Base-by-base conservation (phyloP, 2,888 invertebrate species). In the Pristionchus fissidentatus region DNA sequence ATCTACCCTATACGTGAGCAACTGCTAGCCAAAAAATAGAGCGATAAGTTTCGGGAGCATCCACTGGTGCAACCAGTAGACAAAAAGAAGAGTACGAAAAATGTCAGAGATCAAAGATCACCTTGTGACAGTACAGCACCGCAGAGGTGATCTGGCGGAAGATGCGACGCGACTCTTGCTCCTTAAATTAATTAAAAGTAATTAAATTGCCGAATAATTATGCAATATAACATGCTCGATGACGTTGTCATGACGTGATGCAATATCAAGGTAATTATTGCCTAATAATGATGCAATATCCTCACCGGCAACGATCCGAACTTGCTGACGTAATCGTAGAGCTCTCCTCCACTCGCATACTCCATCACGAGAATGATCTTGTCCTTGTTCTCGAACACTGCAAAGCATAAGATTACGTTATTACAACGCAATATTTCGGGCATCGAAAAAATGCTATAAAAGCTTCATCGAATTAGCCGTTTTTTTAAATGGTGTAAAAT, bases 301-400 rank as follows among this genome's bases (percentile, higher is more conserved):
- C n/a, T 4, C 15, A 60, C 70, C 70, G 38, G 70, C 0, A 70
- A 41, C 46, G 83, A 83, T 52, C 83, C 83, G 13, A 46, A 41
- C 73, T 73, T 88, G 92, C 96, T 96, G 41, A 98, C 95, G 94
- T 97, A 98, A 94, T 98, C 98, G 93, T 98, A 99, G 46, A 99
- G 94, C 94, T 99, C 99, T 85, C 99, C 98, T 85, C 98, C 98
- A 85, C 96, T 96, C 88, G 98, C 98, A 93, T 97, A 98, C 94
- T 99, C 98, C 98, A 99, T 98, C 49, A 99, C 98, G 88, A 99
- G 95, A 90, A 99, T 97, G 95, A 99, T 98, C 94, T 98, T 97
- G 94, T 99, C 98, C 92, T 96, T 95, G 94, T 98, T 99, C 94
- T 99, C 99, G 94, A 99, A 99, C 90, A 99, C 98, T 97, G 94